Evolutionary conservation across 2,113 vertebrate genomes (phyloP), one percentile per base, ranked within the genome.

Genomic region (Coreoperca whiteheadi): DNA sequence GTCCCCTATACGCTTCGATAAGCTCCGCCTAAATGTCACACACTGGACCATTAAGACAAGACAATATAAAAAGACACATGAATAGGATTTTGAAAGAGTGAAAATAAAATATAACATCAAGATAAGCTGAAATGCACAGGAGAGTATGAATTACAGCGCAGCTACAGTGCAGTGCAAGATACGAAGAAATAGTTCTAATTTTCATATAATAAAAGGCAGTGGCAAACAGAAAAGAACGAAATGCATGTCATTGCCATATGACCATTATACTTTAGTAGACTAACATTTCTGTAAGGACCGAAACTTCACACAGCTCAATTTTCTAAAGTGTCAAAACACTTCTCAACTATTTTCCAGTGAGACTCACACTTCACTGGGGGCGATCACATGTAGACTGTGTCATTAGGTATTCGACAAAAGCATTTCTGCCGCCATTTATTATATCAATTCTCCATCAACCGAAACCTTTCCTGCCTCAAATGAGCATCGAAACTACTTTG

Each of bases 401-500:
- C 67, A 74, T 82, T 75, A 74, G n/a, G 34, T 25, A 30, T 75
- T 88, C 32, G 23, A 88, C 82, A 80, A 60, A 88, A 53, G 37
- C 68, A 60, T 81, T 80, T 80, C 48, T 53, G 11, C 67, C 16
- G 3, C n/a, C 71, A 60, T 79, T 77, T 79, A 79, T 54, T 39
- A 50, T 46, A 87, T 86, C 83, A 86, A 65, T 87, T 76, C 39
- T 77, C 56, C 61, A 82, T 84, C 74, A 81, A 3, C 23, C 7
- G 4, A 61, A 77, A 67, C 59, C 32, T 74, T 56, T 46, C 39
- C 64, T 59, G 2, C 74, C 69, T 79, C 66, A 66, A 72, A 69
- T 63, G 61, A 81, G 70, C 72, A 67, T 34, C 6, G 23, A 63
- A 64, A 75, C 25, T 50, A 34, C 81, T 87, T 66, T 79, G 60